phyloP scores from a whole-genome alignment of 2,797 vertebrate genomes.

The Anguilla obscura region DNA sequence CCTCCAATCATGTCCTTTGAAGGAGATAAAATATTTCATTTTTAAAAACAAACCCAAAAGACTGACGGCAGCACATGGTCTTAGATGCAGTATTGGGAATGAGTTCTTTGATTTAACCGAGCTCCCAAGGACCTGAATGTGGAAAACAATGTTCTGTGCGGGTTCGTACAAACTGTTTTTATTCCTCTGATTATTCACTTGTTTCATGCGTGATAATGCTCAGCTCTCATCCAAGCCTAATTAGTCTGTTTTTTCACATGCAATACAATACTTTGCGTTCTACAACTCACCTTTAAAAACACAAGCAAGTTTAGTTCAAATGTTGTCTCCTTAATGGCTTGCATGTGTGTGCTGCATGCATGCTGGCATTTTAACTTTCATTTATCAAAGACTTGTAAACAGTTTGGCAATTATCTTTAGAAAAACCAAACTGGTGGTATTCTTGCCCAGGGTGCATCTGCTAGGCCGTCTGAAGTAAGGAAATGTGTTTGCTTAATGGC shows the following conservation, averaged over 20 bases:
- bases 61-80: neutral
- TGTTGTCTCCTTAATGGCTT: slow-evolving; percentile 41
- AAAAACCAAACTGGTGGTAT: slow-evolving; percentile 48
- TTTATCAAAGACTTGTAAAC: slow-evolving; percentile 52
- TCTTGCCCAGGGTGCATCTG: slow-evolving; percentile 48
- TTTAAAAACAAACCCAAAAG: neutral
- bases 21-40: neutral
- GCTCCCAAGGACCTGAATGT: neutral
- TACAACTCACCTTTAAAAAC: slow-evolving; percentile 27
- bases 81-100: neutral
- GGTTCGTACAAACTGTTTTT: neutral
- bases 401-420: slow-evolving; percentile 54
- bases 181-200: neutral
- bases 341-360: slow-evolving; percentile 11
- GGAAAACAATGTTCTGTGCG: neutral
- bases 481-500: slow-evolving; percentile 56
- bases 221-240: neutral
- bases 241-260: neutral
- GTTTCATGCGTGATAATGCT: neutral
- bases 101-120: neutral
- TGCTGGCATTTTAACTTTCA: slow-evolving; percentile 41
- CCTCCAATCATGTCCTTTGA: neutral
- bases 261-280: neutral
- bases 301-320: slow-evolving; percentile 25
- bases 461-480: slow-evolving; percentile 48